Evolutionary conservation across 2,113 vertebrate species (phyloP).

Genomic region (Chiloscyllium plagiosum): DNA sequence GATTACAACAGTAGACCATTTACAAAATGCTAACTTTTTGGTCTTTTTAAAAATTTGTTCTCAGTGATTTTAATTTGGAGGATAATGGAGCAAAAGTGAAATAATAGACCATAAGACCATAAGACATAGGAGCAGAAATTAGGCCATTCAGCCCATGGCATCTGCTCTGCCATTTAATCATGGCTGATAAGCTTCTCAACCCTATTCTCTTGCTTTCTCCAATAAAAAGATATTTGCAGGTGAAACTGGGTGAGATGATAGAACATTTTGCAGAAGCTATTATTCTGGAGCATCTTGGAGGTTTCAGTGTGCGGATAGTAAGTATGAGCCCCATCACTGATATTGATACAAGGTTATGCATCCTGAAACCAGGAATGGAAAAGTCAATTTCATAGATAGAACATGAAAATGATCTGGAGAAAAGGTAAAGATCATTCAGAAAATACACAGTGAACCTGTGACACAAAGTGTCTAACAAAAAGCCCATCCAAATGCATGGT

Average conservation of each 20-base stretch:
- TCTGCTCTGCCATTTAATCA: no score
- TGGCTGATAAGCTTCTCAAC: no score
- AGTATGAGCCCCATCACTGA: background rate
- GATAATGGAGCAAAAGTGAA: background rate
- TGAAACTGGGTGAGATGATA: background rate
- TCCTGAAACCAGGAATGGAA: background rate
- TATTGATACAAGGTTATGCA: background rate
- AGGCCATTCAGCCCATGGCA: no score
- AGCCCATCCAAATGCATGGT: no score
- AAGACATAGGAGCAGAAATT: no score
- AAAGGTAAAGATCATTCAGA: background rate
- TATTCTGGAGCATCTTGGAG: background rate
- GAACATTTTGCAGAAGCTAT: background rate
- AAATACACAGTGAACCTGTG: background rate
- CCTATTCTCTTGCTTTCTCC: no score
- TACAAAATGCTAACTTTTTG: background rate
- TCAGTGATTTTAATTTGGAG: background rate
- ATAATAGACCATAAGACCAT: background rate
- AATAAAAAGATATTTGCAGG: background rate
- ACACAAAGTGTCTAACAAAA: background rate
- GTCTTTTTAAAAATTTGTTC: background rate
- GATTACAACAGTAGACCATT: background rate
- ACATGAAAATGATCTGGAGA: background rate
- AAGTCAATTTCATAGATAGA: background rate
- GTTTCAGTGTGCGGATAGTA: background rate